These are phyloP conservation scores for Phocides pigmalion DNA, from an alignment of 1,140 invertebrate genomes.

Conservation along the genomic window DNA sequence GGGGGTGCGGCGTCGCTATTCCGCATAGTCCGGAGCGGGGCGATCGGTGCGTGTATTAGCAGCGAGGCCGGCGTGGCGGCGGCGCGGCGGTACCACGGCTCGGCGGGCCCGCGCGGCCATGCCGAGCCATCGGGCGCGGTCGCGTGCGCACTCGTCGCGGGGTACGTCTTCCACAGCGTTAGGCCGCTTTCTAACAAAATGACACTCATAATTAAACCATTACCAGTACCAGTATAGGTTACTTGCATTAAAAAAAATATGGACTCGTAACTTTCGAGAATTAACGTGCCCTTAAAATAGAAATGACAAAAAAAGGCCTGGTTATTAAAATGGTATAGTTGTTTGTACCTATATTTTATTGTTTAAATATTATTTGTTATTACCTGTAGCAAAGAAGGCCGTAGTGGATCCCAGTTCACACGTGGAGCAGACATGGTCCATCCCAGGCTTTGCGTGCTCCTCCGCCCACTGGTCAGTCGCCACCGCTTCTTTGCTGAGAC, in stretches of 20 bases:
- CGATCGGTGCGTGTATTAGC: conserved; percentile 61
- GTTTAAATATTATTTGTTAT: too few species aligned
- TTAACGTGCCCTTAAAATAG: too few species aligned
- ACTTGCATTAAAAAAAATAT: too few species aligned
- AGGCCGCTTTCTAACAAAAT: conserved; percentile 67
- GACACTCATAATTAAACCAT: neutral
- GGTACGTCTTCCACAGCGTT: conserved; percentile 65
- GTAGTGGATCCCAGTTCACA: conserved; percentile 65
- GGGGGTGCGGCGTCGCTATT: conserved; percentile 47
- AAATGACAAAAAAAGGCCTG: too few species aligned
- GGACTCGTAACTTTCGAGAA: too few species aligned
- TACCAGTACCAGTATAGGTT: too few species aligned
- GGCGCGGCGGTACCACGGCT: conserved; percentile 67
- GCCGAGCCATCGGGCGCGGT: conserved; percentile 48
- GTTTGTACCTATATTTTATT: too few species aligned
- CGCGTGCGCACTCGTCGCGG: conserved; percentile 59
- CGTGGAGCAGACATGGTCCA: conserved; percentile 47
- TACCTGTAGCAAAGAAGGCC: conserved; percentile 69
- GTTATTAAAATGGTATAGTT: too few species aligned
- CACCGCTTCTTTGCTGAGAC: conserved; percentile 57
- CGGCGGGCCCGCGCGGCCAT: conserved; percentile 63
- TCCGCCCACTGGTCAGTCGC: conserved; percentile 61
- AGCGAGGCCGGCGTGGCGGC: conserved; percentile 49
- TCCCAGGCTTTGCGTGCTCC: conserved; percentile 49
- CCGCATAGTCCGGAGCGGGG: conserved; percentile 48